Conservation (phyloP, 1,140 invertebrate genomes). For the Lerema accius region DNA sequence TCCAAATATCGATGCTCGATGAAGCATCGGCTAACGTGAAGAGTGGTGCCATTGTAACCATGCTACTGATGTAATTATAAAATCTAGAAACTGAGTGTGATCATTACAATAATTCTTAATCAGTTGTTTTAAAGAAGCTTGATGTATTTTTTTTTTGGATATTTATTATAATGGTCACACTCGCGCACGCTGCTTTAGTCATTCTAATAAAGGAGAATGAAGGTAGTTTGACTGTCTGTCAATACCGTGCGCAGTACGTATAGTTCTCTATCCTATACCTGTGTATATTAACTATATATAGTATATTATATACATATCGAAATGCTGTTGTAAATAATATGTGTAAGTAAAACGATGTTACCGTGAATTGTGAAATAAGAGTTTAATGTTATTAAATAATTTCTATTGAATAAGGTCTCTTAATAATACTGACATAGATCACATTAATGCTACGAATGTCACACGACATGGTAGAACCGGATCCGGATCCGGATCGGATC, state of each 20-base stretch:
- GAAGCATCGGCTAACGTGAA: not conserved
- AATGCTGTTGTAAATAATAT: constrained; percentile 79
- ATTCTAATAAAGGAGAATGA: too few relatives aligned
- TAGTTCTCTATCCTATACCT: constrained; percentile 39
- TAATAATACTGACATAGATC: constrained; percentile 81
- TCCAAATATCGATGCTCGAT: not conserved
- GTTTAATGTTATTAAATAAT: constrained; percentile 83
- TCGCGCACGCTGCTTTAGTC: too few relatives aligned
- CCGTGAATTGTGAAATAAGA: constrained; percentile 82
- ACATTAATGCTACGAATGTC: constrained; percentile 56
- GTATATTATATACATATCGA: constrained; percentile 65
- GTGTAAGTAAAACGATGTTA: constrained; percentile 82
- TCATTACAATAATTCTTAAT: not conserved
- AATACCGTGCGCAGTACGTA: too few relatives aligned
- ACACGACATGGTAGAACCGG: constrained; percentile 18
- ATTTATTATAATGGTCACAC: too few relatives aligned
- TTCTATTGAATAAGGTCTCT: constrained; percentile 77
- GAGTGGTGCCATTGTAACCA: not conserved
- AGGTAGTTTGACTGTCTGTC: too few relatives aligned
- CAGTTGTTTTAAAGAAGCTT: too few relatives aligned
- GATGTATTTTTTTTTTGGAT: too few relatives aligned
- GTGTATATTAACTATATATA: constrained; percentile 56
- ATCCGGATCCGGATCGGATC: not conserved
- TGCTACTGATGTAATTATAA: constrained; percentile 10
- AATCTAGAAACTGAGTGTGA: constrained; percentile 13